These are phyloP conservation scores for Cebus imitator DNA, from an alignment of 2,113 vertebrate species.

Conservation along the genomic window DNA sequence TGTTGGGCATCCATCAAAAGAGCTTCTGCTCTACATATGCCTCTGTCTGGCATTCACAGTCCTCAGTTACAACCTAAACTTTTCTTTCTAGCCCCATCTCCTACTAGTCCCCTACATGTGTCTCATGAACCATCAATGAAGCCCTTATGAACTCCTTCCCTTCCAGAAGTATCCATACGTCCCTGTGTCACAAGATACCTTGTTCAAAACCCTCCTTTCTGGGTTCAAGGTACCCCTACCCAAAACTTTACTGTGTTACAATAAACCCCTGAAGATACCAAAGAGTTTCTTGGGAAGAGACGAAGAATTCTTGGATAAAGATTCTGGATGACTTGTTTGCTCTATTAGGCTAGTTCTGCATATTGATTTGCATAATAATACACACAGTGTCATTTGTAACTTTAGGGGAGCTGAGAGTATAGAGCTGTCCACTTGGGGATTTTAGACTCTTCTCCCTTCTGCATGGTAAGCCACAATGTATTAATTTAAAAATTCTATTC, in stretches of 20 bases:
- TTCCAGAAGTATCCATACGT: not conserved
- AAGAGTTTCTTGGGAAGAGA: not conserved
- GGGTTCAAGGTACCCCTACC: not conserved
- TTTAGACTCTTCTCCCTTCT: not conserved
- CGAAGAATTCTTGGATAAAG: not conserved
- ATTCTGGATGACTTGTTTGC: too few relatives aligned
- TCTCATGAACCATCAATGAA: not conserved
- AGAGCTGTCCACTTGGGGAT: too few relatives aligned
- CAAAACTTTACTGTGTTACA: not conserved
- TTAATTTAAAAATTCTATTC: not conserved
- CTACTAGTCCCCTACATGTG: not conserved
- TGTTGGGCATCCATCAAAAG: not conserved
- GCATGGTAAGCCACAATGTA: not conserved
- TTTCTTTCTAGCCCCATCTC: not conserved
- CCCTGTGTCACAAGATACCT: not conserved
- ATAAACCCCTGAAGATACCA: not conserved
- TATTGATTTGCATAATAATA: not conserved
- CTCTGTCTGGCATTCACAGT: not conserved
- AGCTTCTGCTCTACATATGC: not conserved
- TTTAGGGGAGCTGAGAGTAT: not conserved
- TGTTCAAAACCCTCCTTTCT: not conserved
- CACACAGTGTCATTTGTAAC: not conserved
- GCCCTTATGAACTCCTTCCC: not conserved
- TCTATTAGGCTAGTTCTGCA: too few relatives aligned
- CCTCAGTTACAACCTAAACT: not conserved